Base-by-base conservation (phyloP, 2,797 vertebrate genomes). In the Microhierax caerulescens region DNA sequence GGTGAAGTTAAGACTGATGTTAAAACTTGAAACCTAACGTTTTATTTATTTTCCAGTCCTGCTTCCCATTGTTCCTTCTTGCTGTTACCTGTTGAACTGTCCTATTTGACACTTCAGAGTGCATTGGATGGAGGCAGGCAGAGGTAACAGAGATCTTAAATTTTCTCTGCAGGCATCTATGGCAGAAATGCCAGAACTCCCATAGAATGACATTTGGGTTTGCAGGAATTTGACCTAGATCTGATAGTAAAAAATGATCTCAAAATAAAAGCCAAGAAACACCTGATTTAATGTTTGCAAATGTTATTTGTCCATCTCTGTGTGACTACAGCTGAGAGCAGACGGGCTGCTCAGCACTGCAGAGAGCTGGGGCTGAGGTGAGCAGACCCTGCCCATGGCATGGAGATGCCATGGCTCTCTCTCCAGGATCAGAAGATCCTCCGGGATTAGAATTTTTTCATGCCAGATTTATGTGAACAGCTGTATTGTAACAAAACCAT, bases 401-500 rank as follows among this genome's bases (percentile, higher is more conserved):
- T 1, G n/a, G 59, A 73, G 36, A 4, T 20, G 36, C 27, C 4
- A 0, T 14, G 34, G 50, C 34, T 79, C 53, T 45, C 37, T 32
- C 45, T 22, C 34, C 56, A 68, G 80, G 39, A 37, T n/a, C 27
- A 34, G 34, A 48, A 56, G 43, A n/a, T 43, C 56, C 59, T 60
- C 36, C 53, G 34, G 30, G 39, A 36, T n/a, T 16, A n/a, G 43
- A 24, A 5, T 32, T 20, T 57, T 45, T 19, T 39, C n/a, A 5
- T 1, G 1, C 25, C 7, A 41, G 22, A 13, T n/a, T 24, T n/a
- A 10, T 2, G 11, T 51, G 30, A 80, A 34, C 30, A 75, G 10
- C 39, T 36, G 6, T 4, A 23, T 28, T 7, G 22, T 0, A 1
- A 47, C 9, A 65, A 30, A 64, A 13, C 0, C 13, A 3, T 1